Percentiles rank a stretch among this genome's conserved stretches.
Evolutionary conservation across 2,888 invertebrate genomes (phyloP).

Genomic region (Chalcis sispes): DNA sequence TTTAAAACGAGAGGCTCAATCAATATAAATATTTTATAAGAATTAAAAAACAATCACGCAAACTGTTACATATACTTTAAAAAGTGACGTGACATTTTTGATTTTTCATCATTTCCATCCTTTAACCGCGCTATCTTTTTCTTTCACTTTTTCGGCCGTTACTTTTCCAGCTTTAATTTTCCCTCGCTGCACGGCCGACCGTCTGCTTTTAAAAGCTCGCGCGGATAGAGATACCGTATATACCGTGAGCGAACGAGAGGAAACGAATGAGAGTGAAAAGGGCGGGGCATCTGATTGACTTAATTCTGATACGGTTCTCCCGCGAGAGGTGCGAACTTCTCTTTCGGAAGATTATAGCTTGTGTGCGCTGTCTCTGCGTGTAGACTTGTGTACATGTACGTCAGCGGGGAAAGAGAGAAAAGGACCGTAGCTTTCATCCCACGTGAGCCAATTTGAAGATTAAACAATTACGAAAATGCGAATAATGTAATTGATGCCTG

Average conservation of each 20-base stretch:
- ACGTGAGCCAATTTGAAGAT: constrained; percentile 47
- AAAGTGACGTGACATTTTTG: too few species aligned
- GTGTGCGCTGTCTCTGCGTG: neutral
- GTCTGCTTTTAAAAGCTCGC: constrained; percentile 55
- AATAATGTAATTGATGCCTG: constrained; percentile 27
- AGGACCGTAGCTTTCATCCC: constrained; percentile 19
- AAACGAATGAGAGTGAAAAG: constrained; percentile 17
- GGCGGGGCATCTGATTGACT: constrained; percentile 52
- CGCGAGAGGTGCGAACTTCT: constrained; percentile 10
- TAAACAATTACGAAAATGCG: constrained; percentile 48
- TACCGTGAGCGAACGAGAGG: too few species aligned
- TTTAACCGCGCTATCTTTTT: constrained; percentile 17
- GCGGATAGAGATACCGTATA: too few species aligned
- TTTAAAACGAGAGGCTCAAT: constrained; percentile 14
- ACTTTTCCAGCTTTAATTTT: constrained; percentile 59
- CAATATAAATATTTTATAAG: too few species aligned
- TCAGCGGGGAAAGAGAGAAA: neutral
- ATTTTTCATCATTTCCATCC: constrained; percentile 60
- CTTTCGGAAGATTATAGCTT: neutral
- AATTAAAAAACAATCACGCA: too few species aligned
- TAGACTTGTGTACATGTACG: neutral
- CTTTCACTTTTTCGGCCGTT: constrained; percentile 20
- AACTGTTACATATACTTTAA: too few species aligned
- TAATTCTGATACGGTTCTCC: constrained; percentile 52
- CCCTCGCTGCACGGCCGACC: constrained; percentile 46